A percentile compares a stretch with the other conserved stretches of the same genome.
Conservation (phyloP, 2,797 vertebrate species). For the Galagoides demidoff region DNA sequence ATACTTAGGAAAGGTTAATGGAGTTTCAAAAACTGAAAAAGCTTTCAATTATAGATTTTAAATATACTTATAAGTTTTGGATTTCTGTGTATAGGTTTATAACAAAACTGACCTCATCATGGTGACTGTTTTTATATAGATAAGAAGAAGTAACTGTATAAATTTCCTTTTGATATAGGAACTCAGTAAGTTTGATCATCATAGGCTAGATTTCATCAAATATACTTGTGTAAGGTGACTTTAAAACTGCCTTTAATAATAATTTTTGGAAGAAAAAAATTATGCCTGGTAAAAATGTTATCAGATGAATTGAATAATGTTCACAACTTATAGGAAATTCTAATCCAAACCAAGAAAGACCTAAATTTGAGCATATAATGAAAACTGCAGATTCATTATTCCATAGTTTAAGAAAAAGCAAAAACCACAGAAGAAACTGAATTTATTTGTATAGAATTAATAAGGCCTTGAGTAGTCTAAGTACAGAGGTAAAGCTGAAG, state of each 20-base stretch:
- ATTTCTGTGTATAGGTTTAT: slow-evolving; percentile 21
- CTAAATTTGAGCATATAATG: neutral
- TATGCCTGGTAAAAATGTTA: slow-evolving; percentile 52
- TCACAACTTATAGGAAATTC: slow-evolving; percentile 49
- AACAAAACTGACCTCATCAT: slow-evolving; percentile 34
- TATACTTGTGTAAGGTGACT: neutral
- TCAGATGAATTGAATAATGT: neutral
- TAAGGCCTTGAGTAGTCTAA: neutral
- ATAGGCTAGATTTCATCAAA: slow-evolving; percentile 13
- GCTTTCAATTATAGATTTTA: neutral
- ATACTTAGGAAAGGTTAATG: neutral
- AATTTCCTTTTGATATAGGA: slow-evolving; percentile 47
- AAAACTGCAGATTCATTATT: slow-evolving; percentile 49
- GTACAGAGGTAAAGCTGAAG: slow-evolving; percentile 8
- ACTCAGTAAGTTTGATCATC: neutral
- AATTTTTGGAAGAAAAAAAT: slow-evolving; percentile 40
- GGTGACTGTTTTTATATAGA: neutral
- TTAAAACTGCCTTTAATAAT: slow-evolving; percentile 25
- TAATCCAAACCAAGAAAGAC: neutral
- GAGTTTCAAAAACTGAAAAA: slow-evolving; percentile 40
- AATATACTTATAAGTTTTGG: neutral
- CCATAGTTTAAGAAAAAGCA: slow-evolving; percentile 45
- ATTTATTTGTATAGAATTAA: slow-evolving; percentile 26
- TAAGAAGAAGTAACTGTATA: neutral
- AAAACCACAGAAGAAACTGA: neutral